These are phyloP conservation scores for Sebastes oblongus DNA, from an alignment of 2,797 vertebrate genomes.

Conservation along the genomic window DNA sequence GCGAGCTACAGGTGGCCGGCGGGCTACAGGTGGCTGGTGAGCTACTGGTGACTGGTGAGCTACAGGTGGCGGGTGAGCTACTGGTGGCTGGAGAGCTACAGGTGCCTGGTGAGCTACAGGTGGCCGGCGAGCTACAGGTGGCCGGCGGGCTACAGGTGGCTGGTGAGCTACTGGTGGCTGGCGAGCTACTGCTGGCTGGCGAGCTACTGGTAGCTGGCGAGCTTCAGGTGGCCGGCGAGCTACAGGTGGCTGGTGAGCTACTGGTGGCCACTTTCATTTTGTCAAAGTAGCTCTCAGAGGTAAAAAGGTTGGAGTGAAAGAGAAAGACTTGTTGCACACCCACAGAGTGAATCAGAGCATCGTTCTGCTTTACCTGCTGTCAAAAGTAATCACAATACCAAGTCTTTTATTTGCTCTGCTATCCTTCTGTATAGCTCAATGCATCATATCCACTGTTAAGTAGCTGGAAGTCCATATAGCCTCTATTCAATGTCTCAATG, in stretches of 20 bases:
- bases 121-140: too few species aligned
- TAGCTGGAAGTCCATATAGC: not conserved
- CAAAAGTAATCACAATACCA: not conserved
- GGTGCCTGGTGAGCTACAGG: accelerated
- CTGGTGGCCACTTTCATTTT: too few species aligned
- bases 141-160: accelerated
- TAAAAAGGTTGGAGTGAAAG: too few species aligned
- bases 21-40: too few species aligned
- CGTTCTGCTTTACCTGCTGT: not conserved
- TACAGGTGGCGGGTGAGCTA: accelerated
- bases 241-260: too few species aligned
- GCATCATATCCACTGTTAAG: not conserved
- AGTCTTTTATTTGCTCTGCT: not conserved
- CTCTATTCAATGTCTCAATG: too few species aligned
- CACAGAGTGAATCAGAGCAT: not conserved
- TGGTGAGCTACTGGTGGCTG: too few species aligned
- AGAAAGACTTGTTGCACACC: too few species aligned
- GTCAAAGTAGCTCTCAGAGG: too few species aligned
- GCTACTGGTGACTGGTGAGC: accelerated
- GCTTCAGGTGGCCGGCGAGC: too few species aligned
- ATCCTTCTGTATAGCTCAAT: not conserved
- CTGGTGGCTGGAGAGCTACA: accelerated
- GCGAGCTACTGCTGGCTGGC: accelerated
- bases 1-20: accelerated
- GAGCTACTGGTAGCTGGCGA: too few species aligned